phyloP scores from a whole-genome alignment of 2,797 vertebrate species.

The Myotis myotis region DNA sequence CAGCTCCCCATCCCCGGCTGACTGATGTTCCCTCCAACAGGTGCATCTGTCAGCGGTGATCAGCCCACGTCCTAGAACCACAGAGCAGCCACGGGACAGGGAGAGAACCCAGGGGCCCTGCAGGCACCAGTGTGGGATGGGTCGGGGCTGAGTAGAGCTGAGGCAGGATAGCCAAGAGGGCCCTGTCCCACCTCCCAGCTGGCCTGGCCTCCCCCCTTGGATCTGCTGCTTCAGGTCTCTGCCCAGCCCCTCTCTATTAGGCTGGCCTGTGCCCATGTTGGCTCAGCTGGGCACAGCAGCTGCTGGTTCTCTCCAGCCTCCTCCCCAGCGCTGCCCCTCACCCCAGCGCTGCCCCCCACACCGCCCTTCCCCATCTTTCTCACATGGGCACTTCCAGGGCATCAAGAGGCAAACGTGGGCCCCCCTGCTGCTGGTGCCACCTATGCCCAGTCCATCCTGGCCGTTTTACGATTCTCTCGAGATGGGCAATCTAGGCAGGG shows the following conservation, averaged over 20 bases:
- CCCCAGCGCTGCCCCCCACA: too few species aligned
- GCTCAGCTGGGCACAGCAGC: not conserved
- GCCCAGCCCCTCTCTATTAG: not conserved
- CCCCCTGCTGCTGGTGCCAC: not conserved
- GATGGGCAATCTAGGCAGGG: not conserved
- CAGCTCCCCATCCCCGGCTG: not conserved
- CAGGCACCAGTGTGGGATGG: not conserved
- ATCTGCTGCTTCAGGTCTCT: not conserved
- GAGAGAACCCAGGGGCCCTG: not conserved
- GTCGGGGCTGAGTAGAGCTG: not conserved
- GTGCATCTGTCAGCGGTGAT: slow-evolving; percentile 64
- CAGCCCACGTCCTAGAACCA: slow-evolving; percentile 11
- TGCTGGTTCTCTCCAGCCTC: not conserved
- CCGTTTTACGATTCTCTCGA: not conserved
- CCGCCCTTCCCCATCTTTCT: not conserved
- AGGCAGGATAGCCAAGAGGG: not conserved
- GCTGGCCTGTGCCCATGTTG: rapidly evolving
- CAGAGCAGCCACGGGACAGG: not conserved
- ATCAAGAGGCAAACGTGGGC: not conserved
- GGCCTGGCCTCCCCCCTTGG: not conserved
- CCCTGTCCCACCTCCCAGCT: not conserved
- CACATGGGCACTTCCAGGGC: not conserved
- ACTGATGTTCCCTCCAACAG: slow-evolving; percentile 34
- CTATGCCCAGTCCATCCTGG: not conserved
- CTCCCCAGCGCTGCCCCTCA: not conserved